A percentile compares a stretch with the other conserved stretches of the same genome.
Conservation (phyloP, 2,113 vertebrate species). For the Pitta sordida region DNA sequence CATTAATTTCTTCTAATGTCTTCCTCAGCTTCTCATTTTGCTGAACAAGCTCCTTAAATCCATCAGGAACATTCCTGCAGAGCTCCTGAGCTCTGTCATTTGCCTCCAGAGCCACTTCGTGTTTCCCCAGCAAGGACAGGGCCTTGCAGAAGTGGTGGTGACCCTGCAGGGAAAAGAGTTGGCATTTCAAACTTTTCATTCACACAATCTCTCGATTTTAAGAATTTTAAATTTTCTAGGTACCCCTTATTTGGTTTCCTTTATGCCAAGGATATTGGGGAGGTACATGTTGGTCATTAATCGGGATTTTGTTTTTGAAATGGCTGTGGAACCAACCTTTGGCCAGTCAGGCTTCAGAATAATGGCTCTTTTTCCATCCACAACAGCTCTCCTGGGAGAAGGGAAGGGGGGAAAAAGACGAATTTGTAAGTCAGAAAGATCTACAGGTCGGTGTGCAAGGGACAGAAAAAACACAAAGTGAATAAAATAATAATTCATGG, state of each 20-base stretch:
- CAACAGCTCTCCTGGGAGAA: conserved; percentile 79
- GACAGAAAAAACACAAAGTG: neutral
- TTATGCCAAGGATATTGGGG: neutral
- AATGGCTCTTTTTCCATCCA: conserved; percentile 88
- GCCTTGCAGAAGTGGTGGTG: conserved; percentile 93
- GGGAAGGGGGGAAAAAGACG: neutral
- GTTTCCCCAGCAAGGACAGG: conserved; percentile 76
- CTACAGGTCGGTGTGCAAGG: neutral
- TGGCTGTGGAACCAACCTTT: conserved; percentile 78
- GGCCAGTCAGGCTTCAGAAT: conserved; percentile 86
- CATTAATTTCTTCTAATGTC: conserved; percentile 49
- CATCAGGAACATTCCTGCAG: conserved; percentile 72
- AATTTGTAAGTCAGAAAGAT: neutral
- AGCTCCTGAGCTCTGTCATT: conserved; percentile 77
- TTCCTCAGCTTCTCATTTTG: conserved; percentile 73
- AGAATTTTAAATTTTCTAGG: neutral
- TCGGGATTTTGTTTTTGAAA: neutral
- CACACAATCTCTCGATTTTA: no score
- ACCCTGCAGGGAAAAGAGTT: conserved; percentile 74
- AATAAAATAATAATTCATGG: neutral
- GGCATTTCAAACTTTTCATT: neutral
- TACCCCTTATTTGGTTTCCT: neutral
- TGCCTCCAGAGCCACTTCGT: conserved; percentile 75
- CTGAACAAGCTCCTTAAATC: conserved; percentile 78
- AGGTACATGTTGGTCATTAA: neutral